phyloP scores from a whole-genome alignment of 2,888 invertebrate species.

The Iselma pallidipennis region DNA sequence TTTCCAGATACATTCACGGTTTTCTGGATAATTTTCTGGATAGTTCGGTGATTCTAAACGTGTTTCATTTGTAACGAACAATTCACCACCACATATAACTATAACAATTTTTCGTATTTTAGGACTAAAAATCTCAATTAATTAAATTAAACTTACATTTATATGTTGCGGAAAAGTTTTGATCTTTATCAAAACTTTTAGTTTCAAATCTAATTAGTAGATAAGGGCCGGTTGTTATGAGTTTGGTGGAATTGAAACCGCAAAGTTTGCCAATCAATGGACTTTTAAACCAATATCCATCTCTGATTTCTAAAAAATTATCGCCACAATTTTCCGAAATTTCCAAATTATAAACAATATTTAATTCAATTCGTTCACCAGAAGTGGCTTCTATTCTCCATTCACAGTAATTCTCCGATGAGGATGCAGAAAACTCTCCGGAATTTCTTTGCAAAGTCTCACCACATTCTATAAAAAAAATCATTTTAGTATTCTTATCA shows the following conservation, averaged over 20 bases:
- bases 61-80: constrained; percentile 75
- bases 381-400: constrained; percentile 97
- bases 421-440: constrained; percentile 77
- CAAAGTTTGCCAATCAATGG: constrained; percentile 86
- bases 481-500: background rate
- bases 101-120: constrained; percentile 34
- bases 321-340: constrained; percentile 83
- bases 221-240: constrained; percentile 84
- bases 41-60: constrained; percentile 95
- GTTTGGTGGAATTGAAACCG: constrained; percentile 72
- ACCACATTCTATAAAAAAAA: constrained; percentile 75
- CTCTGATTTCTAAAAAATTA: constrained; percentile 90
- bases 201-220: constrained; percentile 88
- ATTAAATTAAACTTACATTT: constrained; percentile 67
- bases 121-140: background rate
- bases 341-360: constrained; percentile 80
- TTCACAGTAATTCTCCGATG: constrained; percentile 76
- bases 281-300: constrained; percentile 93
- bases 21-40: constrained; percentile 93
- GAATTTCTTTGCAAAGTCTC: constrained; percentile 83
- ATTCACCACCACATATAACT: constrained; percentile 94
- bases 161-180: constrained; percentile 86
- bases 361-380: constrained; percentile 90
- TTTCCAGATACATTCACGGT: constrained; percentile 94
- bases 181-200: constrained; percentile 68